Conservation (phyloP, 2,888 invertebrate genomes). For the Cantharis lateralis region DNA sequence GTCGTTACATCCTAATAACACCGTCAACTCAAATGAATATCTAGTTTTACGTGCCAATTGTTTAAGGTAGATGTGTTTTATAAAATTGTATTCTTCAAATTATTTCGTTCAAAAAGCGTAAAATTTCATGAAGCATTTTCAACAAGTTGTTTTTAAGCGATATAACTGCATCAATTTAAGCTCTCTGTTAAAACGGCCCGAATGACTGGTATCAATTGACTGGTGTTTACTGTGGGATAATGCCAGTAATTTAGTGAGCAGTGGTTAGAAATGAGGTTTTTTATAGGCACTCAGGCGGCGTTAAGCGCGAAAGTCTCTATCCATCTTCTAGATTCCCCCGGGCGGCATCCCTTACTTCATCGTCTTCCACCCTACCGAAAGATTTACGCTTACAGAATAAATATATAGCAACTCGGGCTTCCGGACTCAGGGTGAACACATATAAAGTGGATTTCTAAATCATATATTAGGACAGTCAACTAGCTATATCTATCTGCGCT, state of each 20-base stretch:
- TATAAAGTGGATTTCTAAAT: slow-evolving; percentile 35
- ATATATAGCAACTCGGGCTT: slow-evolving; percentile 36
- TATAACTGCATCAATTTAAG: slow-evolving; percentile 24
- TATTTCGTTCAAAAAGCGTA: slow-evolving; percentile 3
- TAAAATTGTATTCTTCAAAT: slow-evolving; percentile 1
- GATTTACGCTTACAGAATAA: slow-evolving; percentile 46
- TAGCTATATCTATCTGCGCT: slow-evolving; percentile 26
- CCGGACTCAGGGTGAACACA: slow-evolving; percentile 32
- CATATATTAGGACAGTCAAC: slow-evolving; percentile 30
- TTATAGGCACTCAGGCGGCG: slow-evolving; percentile 44
- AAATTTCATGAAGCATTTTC: slow-evolving; percentile 10
- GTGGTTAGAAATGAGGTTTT: slow-evolving; percentile 47
- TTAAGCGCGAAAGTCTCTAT: slow-evolving; percentile 43
- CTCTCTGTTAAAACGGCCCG: slow-evolving; percentile 22
- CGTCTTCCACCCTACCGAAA: slow-evolving; percentile 32
- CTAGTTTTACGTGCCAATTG: slow-evolving; percentile 6
- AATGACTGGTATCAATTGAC: slow-evolving; percentile 48
- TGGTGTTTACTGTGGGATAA: slow-evolving; percentile 53
- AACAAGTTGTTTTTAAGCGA: slow-evolving; percentile 30
- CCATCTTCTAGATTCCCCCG: slow-evolving; percentile 43
- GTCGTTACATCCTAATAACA: not conserved
- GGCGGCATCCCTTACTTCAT: slow-evolving; percentile 32
- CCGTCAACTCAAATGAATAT: not conserved
- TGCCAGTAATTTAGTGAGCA: slow-evolving; percentile 46
- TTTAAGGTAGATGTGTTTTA: slow-evolving; percentile 18